Evolutionary conservation across 2,888 invertebrate genomes (phyloP), one percentile per base, ranked within the genome.

Genomic region (Ichneumon xanthorius): DNA sequence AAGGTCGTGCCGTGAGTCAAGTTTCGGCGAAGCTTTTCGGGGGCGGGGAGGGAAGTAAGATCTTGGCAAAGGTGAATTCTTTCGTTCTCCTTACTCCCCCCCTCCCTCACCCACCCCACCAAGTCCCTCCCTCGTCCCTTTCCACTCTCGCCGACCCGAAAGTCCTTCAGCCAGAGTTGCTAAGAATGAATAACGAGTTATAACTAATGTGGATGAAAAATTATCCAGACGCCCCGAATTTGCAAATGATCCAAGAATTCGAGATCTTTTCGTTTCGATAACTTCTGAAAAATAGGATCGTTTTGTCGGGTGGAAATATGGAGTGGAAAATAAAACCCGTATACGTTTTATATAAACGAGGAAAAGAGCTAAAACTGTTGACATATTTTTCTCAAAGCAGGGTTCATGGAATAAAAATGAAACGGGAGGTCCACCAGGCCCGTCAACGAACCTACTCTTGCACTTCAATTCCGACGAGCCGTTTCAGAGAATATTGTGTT

Each of bases 1-100:
- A 89, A 80, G 86, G 88, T 80, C 80, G 58, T 78, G 65, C 80
- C 87, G 82, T 86, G 85, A 87, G 79, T 84, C 84, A 80, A 80
- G 87, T 81, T 85, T 81, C 77, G 83, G 72, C 72, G 48, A 65
- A 67, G 77, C 53, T 80, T 85, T 80, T 77, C 53, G 53, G 53
- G 45, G 67, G 65, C 3, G 11, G 65, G 67, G 68, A 53, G 30
- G 63, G 68, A 68, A 68, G 48, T 61, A 22, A 78, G 83, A 86
- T 80, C 83, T 83, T 80, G 80, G 80, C 73, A 86, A 73, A 82
- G 76, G 80, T 83, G 80, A 80, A 77, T 80, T 73, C 70, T 53
- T 63, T 68, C 61, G 71, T 58, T n/a, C 45, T 48, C 37, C n/a
- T 68, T 55, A 33, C 26, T 19, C 22, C 40, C 50, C 55, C 5